A percentile compares a stretch with the other conserved stretches of the same genome.
These are phyloP conservation scores for Leptinotarsa tumamoca DNA, from an alignment of 2,888 invertebrate genomes.

Conservation along the genomic window DNA sequence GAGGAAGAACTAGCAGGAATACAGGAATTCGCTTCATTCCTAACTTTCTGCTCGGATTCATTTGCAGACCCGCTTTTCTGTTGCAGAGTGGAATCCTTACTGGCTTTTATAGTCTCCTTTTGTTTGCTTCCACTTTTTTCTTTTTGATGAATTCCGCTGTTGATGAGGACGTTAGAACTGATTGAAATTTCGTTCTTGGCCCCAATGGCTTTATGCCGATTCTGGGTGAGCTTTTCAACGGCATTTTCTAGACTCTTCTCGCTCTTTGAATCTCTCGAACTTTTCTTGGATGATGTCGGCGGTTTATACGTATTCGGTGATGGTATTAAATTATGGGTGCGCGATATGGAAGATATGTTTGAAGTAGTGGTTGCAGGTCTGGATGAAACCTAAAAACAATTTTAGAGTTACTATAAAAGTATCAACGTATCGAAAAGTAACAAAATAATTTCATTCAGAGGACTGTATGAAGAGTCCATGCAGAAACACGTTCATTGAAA, in stretches of 20 bases:
- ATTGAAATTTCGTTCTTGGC: conserved; percentile 8
- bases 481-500: too few species aligned
- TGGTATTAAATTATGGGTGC: conserved; percentile 31
- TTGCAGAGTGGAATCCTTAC: background rate
- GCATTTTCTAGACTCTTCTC: conserved; percentile 63
- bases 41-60: background rate
- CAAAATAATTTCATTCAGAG: too few species aligned
- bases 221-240: conserved; percentile 63
- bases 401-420: too few species aligned
- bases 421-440: too few species aligned
- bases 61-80: background rate
- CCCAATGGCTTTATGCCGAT: conserved; percentile 57
- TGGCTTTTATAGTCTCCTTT: conserved; percentile 4
- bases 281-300: conserved; percentile 38
- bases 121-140: conserved; percentile 11
- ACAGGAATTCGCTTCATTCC: too few species aligned
- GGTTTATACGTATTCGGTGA: conserved; percentile 37
- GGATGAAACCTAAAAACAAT: conserved; percentile 38
- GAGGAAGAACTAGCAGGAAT: background rate
- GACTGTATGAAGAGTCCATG: too few species aligned
- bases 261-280: conserved; percentile 54
- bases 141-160: background rate
- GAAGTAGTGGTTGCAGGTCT: conserved; percentile 38
- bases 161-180: background rate
- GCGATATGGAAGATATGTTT: conserved; percentile 35